phyloP scores from a whole-genome alignment of 2,888 invertebrate genomes.

The Torymus texanus region DNA sequence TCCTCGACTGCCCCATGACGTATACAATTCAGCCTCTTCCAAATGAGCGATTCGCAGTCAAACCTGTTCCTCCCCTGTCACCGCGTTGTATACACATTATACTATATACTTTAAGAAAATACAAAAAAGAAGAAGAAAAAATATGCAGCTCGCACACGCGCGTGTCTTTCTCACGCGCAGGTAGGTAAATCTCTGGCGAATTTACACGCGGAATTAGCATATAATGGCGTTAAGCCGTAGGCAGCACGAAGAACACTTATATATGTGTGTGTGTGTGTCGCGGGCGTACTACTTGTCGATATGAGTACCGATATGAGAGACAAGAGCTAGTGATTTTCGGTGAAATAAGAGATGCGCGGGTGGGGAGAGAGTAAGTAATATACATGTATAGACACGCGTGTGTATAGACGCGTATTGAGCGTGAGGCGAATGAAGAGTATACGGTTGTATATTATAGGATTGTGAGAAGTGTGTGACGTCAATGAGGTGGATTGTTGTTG shows the following conservation, averaged over 20 bases:
- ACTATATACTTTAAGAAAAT: not conserved
- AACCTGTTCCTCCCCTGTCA: slow-evolving; percentile 54
- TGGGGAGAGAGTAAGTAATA: too few species aligned
- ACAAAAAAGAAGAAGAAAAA: slow-evolving; percentile 2
- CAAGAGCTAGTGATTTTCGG: not conserved
- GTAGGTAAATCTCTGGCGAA: slow-evolving; percentile 58
- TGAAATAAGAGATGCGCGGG: not conserved
- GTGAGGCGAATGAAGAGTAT: too few species aligned
- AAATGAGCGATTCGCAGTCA: slow-evolving; percentile 54
- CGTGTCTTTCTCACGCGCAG: slow-evolving; percentile 61
- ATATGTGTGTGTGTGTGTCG: not conserved
- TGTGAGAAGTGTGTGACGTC: too few species aligned
- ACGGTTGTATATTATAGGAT: too few species aligned
- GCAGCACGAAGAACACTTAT: slow-evolving; percentile 52
- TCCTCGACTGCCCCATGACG: slow-evolving; percentile 11
- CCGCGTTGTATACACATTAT: slow-evolving; percentile 40
- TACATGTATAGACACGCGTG: too few species aligned
- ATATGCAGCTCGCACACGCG: not conserved
- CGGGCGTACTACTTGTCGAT: slow-evolving; percentile 14
- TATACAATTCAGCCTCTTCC: not conserved
- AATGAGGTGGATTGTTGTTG: too few species aligned
- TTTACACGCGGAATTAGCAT: slow-evolving; percentile 66
- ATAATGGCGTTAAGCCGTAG: slow-evolving; percentile 65
- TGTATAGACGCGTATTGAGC: too few species aligned
- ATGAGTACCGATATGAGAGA: slow-evolving; percentile 33